Evolutionary conservation across 2,797 vertebrate genomes (phyloP), one percentile per base, ranked within the genome.

Genomic region (Halcyon badia): DNA sequence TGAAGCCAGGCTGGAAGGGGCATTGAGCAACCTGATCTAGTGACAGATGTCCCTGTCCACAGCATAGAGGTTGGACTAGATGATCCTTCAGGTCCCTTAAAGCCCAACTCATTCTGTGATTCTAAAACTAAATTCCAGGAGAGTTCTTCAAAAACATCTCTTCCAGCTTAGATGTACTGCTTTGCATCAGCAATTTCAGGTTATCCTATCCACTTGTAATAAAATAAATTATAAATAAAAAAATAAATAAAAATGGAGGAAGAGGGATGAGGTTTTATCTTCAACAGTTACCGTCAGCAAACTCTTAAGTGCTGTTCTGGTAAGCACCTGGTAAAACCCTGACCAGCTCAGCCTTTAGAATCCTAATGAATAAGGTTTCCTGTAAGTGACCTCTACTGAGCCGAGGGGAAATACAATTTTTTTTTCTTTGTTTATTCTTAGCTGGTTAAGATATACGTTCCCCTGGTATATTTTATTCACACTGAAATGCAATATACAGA

Each of bases 291-390:
- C 75, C 84, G 65, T 64, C 78, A 95, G 58, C 56, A 84, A 33
- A 30, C 73, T 73, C 46, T 46, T 33, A 87, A 87, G 39, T 44
- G 48, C 30, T 73, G 49, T 81, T 93, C 75, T 76, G 37, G 51
- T 82, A 95, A 83, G n/a, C 8, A 52, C 26, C 72, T 85, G 70
- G 56, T 35, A 87, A 90, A 68, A 48, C 73, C 39, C 33, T 85
- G 60, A 78, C 15, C 7, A 91, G 39, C 3, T 52, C 11, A 37
- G 65, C 48, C 42, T 52, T 14, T 4, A 60, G 83, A 84, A 95
- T 91, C 58, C 44, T 81, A 91, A 95, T 77, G 68, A 92, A 70
- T 35, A 87, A 46, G 11, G 25, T 33, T 96, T 95, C 79, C 68
- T 87, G 31, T 54, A 93, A 72, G 72, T 61, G 88, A 90, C 69